These are phyloP conservation scores for Macrosiphum euphorbiae DNA, from an alignment of 2,888 invertebrate genomes.

Conservation along the genomic window DNA sequence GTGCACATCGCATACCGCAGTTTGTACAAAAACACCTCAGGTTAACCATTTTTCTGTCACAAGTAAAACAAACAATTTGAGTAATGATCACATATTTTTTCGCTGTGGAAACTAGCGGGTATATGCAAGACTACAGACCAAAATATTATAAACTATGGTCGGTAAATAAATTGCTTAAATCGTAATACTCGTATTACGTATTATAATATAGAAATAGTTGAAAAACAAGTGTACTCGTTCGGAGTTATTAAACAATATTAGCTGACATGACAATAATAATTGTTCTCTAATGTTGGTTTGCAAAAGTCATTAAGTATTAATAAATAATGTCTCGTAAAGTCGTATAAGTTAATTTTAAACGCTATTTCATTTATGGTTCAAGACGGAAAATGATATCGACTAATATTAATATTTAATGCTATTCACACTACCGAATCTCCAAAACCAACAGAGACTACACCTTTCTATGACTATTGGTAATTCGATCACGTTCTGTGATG, in stretches of 20 bases:
- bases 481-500: constrained; percentile 31
- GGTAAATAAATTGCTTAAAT: neutral
- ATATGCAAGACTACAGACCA: neutral
- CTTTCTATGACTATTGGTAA: neutral
- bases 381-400: neutral
- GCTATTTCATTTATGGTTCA: neutral
- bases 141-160: neutral
- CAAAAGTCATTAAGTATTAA: neutral
- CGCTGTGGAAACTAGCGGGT: neutral
- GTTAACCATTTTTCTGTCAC: neutral
- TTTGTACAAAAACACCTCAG: neutral
- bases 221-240: neutral
- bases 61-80: neutral
- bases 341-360: neutral
- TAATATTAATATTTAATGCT: neutral
- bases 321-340: neutral
- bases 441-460: neutral
- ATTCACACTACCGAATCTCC: neutral
- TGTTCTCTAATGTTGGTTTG: neutral
- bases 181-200: neutral
- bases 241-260: constrained; percentile 3
- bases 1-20: neutral
- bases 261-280: neutral
- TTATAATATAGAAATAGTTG: neutral
- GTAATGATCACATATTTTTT: neutral